Percentiles rank a stretch among this genome's conserved stretches.
These are phyloP conservation scores for Catharus bicknelli DNA, from an alignment of 2,113 vertebrate species.

Conservation along the genomic window DNA sequence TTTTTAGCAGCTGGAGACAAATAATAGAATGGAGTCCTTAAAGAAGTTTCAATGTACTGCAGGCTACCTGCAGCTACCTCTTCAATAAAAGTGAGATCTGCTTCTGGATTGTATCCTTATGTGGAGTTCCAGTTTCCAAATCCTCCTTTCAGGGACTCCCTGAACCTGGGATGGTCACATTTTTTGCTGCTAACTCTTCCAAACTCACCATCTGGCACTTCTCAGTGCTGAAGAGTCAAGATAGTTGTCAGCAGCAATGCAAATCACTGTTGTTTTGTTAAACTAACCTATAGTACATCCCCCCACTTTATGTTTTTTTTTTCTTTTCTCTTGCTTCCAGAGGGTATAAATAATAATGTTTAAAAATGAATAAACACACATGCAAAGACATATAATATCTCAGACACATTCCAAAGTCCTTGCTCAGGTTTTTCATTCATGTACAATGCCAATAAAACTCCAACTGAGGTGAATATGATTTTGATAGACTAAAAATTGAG, in stretches of 20 bases:
- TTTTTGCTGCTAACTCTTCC: constrained; percentile 72
- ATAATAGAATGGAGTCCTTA: constrained; percentile 1
- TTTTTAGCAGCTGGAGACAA: constrained; percentile 18
- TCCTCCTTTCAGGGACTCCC: constrained; percentile 66
- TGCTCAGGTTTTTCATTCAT: constrained; percentile 50
- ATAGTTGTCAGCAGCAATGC: constrained; percentile 76
- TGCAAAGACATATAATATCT: constrained; percentile 49
- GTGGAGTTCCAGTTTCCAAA: constrained; percentile 70
- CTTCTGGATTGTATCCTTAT: constrained; percentile 59
- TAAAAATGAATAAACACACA: constrained; percentile 52
- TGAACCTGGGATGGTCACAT: constrained; percentile 62
- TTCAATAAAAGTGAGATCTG: constrained; percentile 16
- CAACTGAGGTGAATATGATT: not conserved
- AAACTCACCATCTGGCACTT: constrained; percentile 77
- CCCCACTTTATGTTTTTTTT: not conserved
- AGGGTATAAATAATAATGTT: constrained; percentile 55
- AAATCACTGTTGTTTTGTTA: constrained; percentile 68
- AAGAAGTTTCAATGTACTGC: not conserved
- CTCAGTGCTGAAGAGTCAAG: constrained; percentile 69
- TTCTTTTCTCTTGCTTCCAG: constrained; percentile 26
- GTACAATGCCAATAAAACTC: constrained; percentile 34
- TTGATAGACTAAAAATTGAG: not conserved
- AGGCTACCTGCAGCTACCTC: not conserved
- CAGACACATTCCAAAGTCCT: constrained; percentile 43
- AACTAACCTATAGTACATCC: constrained; percentile 37